Evolutionary conservation across 1,140 invertebrate species (phyloP), one percentile per base, ranked within the genome.

Genomic region (Helicoverpa armigera): DNA sequence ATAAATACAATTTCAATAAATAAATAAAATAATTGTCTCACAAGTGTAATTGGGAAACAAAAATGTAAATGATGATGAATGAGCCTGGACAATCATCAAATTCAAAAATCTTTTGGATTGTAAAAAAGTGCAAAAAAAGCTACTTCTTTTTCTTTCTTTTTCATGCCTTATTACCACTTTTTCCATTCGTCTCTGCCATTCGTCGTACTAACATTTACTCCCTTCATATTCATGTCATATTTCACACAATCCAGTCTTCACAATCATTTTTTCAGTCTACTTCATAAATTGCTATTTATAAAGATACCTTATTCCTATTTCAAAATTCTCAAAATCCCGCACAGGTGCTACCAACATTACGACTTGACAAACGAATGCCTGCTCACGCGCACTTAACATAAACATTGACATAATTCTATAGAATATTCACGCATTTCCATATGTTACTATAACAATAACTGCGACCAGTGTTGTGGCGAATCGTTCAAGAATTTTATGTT

Each of bases 401-500:
- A 29, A 2, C 13, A 18, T 13, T 60, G 58, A 60, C 58, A 60
- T 60, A 29, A 60, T 60, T 60, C 58, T 13, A 60, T 18, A 60
- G 58, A 2, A 7, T 14, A 43, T 65, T 65, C 29, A 65, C 14
- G 61, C 35, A 65, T 65, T 65, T 65, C 61, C 61, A 65, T 65
- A 43, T 29, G 16, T 65, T 65, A 65, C 9, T 43, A n/a, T n/a
- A 43, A 65, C 31, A 65, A 65, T 65, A 16, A 65, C 10, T 13
- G 12, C 23, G 18, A 23, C 58, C 29, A 35, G 72, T 58, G 10
- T 60, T 58, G 31, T 58, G 72, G 14, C 29, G 72, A 48, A 43
- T 76, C 43, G 16, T 35, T 63, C 16, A 18, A 12, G n/a, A n/a
- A 60, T 74, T 74, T 74, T 74, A 74, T 74, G 53, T 74, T 74